Evolutionary conservation across 2,888 invertebrate genomes (phyloP).

Genomic region (Aspidiotus destructor): DNA sequence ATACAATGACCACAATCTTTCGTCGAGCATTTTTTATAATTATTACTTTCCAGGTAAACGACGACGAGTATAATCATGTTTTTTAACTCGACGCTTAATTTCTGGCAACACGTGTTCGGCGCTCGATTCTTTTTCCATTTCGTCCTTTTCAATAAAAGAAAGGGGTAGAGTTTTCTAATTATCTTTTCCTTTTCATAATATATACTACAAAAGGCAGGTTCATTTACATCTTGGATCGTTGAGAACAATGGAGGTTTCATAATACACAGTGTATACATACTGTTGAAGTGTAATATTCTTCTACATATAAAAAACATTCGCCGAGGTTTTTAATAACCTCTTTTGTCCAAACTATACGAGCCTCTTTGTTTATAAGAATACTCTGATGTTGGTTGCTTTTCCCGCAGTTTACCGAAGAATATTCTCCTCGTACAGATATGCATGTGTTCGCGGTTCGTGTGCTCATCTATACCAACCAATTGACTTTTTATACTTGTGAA

Average conservation of each 20-base stretch:
- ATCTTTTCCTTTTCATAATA: slow-evolving; percentile 31
- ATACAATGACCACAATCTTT: not conserved
- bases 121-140: not conserved
- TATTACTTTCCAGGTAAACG: slow-evolving; percentile 2
- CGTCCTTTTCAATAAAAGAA: slow-evolving; percentile 6
- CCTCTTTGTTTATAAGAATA: slow-evolving; percentile 30
- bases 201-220: slow-evolving; percentile 28
- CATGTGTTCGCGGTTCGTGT: slow-evolving; percentile 3
- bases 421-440: not conserved
- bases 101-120: slow-evolving; percentile 24
- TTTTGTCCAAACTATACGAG: slow-evolving; percentile 25
- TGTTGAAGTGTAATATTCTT: slow-evolving; percentile 29
- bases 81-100: slow-evolving; percentile 16
- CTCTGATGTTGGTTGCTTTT: slow-evolving; percentile 14
- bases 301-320: slow-evolving; percentile 30
- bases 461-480: not conserved
- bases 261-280: slow-evolving; percentile 17
- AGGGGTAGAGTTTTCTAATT: slow-evolving; percentile 30
- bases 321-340: slow-evolving; percentile 29
- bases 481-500: not conserved
- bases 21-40: slow-evolving; percentile 1
- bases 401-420: slow-evolving; percentile 11
- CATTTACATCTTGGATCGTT: slow-evolving; percentile 32
- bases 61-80: not conserved
- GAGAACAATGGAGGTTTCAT: slow-evolving; percentile 28